A percentile compares a stretch with the other conserved stretches of the same genome.
Evolutionary conservation across 2,797 vertebrate genomes (phyloP).

Genomic region (Pelobates cultripes): DNA sequence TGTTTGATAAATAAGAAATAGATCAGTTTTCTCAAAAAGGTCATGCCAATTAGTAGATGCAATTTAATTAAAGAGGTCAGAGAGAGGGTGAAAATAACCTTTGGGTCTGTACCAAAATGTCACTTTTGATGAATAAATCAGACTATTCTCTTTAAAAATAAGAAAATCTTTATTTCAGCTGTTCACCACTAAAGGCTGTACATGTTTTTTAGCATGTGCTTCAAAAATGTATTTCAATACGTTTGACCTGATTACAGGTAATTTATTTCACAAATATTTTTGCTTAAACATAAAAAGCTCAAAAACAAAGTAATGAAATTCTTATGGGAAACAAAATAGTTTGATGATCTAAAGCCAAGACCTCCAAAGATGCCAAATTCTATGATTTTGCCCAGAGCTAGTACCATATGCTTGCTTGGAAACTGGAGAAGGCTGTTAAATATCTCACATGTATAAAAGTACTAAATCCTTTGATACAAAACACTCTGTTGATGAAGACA

Average conservation of each 20-base stretch:
- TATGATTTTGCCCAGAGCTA: conserved; percentile 15
- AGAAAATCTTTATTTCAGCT: no score
- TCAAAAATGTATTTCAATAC: not conserved
- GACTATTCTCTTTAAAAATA: no score
- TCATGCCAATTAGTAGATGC: no score
- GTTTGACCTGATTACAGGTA: not conserved
- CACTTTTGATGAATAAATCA: no score
- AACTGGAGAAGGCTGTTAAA: conserved; percentile 5
- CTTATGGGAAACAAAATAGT: conserved; percentile 4
- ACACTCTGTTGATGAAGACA: not conserved
- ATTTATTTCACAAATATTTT: not conserved
- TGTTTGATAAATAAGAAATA: no score
- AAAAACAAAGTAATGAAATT: not conserved
- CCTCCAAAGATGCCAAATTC: conserved; percentile 14
- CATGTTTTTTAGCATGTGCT: not conserved
- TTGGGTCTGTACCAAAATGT: no score
- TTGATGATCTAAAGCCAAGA: conserved; percentile 9
- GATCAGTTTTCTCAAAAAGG: no score
- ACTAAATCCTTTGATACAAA: not conserved
- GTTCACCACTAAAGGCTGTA: no score
- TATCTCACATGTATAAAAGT: conserved; percentile 2
- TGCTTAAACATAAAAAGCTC: not conserved
- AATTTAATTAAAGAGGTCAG: no score
- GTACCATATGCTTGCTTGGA: conserved; percentile 26
- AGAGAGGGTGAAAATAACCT: no score